Conservation (phyloP, 1,140 invertebrate genomes). For the Lordiphosa clarofinis region DNA sequence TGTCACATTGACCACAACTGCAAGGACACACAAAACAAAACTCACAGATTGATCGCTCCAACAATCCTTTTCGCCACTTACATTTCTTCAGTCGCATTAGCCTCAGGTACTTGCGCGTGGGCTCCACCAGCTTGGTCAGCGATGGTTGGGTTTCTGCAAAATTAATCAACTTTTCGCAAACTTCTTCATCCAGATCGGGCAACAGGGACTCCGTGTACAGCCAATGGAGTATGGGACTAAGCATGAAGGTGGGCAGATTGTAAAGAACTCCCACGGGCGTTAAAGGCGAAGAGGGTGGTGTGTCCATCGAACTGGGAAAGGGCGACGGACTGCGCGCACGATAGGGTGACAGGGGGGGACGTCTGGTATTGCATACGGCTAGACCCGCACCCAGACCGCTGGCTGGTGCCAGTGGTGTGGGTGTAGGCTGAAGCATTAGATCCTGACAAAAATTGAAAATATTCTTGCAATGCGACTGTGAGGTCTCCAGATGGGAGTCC, state of each 20-base stretch:
- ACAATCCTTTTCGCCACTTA: constrained; percentile 69
- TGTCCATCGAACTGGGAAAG: constrained; percentile 67
- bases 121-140: constrained; percentile 81
- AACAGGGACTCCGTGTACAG: constrained; percentile 84
- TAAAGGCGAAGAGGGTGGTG: constrained; percentile 72
- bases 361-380: constrained; percentile 49
- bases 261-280: constrained; percentile 68
- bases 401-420: constrained; percentile 9
- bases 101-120: constrained; percentile 83
- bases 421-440: constrained; percentile 49
- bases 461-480: constrained; percentile 58
- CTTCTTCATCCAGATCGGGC: constrained; percentile 82
- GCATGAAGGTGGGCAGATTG: constrained; percentile 82
- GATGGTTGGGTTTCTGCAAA: constrained; percentile 80
- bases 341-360: constrained; percentile 70
- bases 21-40: neutral
- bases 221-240: constrained; percentile 83
- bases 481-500: constrained; percentile 65
- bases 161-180: constrained; percentile 82
- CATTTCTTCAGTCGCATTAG: constrained; percentile 84
- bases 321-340: constrained; percentile 67
- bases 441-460: constrained; percentile 77
- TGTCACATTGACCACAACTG: constrained; percentile 84
- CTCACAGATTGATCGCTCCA: neutral
- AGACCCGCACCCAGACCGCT: constrained; percentile 1